Evolutionary conservation across 2,113 vertebrate genomes (phyloP).

Genomic region (Gallinago jamesoni): DNA sequence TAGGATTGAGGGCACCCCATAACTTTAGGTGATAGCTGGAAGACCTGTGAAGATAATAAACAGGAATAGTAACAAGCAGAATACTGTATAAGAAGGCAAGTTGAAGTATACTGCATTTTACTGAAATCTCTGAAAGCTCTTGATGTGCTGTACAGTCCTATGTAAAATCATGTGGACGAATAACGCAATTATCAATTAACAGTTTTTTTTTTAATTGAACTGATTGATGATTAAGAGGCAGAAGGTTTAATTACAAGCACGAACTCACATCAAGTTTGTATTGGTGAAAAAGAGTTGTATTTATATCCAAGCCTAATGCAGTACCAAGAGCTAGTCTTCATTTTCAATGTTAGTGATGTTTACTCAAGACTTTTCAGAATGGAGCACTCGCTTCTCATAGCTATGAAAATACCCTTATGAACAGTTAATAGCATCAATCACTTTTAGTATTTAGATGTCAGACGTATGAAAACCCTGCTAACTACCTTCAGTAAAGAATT

Average conservation of each 20-base stretch:
- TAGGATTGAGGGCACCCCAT: not conserved
- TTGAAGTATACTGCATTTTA: not conserved
- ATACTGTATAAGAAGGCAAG: not conserved
- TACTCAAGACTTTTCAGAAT: constrained; percentile 49
- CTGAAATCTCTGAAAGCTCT: not conserved
- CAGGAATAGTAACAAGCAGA: not conserved
- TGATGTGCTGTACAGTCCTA: not conserved
- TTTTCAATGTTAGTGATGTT: constrained; percentile 36
- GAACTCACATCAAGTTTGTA: constrained; percentile 32
- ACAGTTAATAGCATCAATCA: constrained; percentile 68
- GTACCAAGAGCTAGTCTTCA: constrained; percentile 35
- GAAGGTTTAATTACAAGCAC: constrained; percentile 37
- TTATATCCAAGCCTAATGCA: constrained; percentile 22
- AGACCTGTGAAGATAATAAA: not conserved
- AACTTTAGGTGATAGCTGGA: not conserved
- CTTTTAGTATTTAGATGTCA: constrained; percentile 65
- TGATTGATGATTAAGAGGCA: constrained; percentile 39
- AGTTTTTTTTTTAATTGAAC: not conserved
- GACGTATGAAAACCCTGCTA: constrained; percentile 42
- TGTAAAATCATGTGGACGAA: not conserved
- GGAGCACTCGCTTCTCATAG: constrained; percentile 21
- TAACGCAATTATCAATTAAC: not conserved
- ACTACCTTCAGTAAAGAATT: constrained; percentile 35
- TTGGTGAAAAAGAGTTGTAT: constrained; percentile 24
- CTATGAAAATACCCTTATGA: constrained; percentile 60